Base-by-base conservation (phyloP, 2,113 vertebrate genomes). In the Trogon melanurus region DNA sequence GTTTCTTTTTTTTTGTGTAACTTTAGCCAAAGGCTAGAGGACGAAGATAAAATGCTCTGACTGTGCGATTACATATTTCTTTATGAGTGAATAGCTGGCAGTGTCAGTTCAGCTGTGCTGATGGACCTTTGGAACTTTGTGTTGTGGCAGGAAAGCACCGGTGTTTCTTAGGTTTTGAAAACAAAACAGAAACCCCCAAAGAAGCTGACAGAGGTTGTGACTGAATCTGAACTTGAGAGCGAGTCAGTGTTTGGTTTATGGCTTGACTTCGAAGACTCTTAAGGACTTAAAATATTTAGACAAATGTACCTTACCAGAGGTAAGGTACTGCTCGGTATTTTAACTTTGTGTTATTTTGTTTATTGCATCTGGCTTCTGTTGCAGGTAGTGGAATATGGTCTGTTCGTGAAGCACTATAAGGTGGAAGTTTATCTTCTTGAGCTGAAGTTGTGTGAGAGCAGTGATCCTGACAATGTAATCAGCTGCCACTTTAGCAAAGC, bases 391-490 rank as follows among this genome's bases (percentile, higher is more conserved):
- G 99, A 99, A 95, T 98, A 99, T 22, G 99, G 99, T 85, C 98
- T 99, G 93, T 99, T 99, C 98, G 99, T 99, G 73, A 99, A 99
- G 97, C 98, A 99, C 96, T 99, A 98, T 94, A 99, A 99, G 91
- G 99, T 99, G 53, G 99, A 99, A 91, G 99, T 99, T 69, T 99
- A 99, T 97, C 98, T 99, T 91, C 96, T 99, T 70, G 99, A 99
- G 95, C 97, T 99, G 92, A 99, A 99, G 96, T 96, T 99, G 76
- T 99, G 99, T 30, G 98, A 99, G 93, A 99, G 99, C 95, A 98
- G 98, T 3, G 98, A 99, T 96, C 98, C 99, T 61, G 98, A 98
- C 66, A 99, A 98, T 34, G 95, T 99, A 38, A 86, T 99, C 72
- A 99, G 98, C 23, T 98, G 99, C 45, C 99, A 99, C 97, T 99